Evolutionary conservation across 2,113 vertebrate genomes (phyloP).

Genomic region (Notothenia coriiceps): DNA sequence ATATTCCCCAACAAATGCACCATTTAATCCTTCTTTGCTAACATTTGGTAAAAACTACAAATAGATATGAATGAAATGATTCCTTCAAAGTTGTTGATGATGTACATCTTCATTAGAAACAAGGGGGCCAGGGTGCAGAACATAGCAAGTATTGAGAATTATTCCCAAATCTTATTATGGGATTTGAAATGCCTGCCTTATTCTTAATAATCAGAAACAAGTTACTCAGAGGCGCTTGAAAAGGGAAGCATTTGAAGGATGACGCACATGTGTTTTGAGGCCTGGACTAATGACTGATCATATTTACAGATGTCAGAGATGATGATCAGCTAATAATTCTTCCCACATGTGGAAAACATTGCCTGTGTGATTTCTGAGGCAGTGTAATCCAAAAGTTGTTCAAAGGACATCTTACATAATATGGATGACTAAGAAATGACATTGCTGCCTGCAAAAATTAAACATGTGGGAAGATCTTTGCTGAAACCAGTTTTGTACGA

Average conservation of each 20-base stretch:
- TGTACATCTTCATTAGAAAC: too few species aligned
- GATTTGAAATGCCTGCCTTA: background rate
- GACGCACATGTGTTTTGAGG: slow-evolving; percentile 11
- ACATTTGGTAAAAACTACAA: too few species aligned
- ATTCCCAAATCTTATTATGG: too few species aligned
- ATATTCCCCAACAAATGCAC: background rate
- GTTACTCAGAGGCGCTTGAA: background rate
- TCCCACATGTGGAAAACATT: slow-evolving; percentile 58
- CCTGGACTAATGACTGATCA: slow-evolving; percentile 6
- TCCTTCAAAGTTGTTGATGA: too few species aligned
- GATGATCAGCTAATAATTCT: slow-evolving; percentile 23
- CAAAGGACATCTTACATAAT: slow-evolving; percentile 25
- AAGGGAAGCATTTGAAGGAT: background rate
- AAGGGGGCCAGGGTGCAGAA: too few species aligned
- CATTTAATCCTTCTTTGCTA: background rate
- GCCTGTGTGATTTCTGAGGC: slow-evolving; percentile 33
- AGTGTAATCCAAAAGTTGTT: slow-evolving; percentile 46
- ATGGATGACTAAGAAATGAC: slow-evolving; percentile 50
- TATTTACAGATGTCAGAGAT: slow-evolving; percentile 43
- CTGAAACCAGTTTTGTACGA: slow-evolving; percentile 5
- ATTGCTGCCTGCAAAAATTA: slow-evolving; percentile 12
- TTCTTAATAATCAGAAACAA: background rate
- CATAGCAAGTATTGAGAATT: background rate
- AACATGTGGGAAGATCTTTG: slow-evolving; percentile 24
- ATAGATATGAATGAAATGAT: too few species aligned